Percentiles rank a stretch among this genome's conserved stretches.
phyloP scores from a whole-genome alignment of 2,797 vertebrate genomes.

The Acrossocheilus wenchowensis region DNA sequence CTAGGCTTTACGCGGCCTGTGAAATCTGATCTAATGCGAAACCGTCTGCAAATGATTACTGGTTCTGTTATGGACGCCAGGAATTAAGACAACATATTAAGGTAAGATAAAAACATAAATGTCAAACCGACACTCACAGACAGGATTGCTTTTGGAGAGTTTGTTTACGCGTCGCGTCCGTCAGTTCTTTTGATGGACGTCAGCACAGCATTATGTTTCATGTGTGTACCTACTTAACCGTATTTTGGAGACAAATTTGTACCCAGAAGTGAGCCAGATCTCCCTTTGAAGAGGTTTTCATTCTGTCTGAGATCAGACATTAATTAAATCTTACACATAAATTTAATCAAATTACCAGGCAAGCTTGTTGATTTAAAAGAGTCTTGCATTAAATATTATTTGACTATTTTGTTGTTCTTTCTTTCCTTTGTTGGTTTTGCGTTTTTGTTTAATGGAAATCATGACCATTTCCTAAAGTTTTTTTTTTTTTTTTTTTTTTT shows the following conservation, averaged over 20 bases:
- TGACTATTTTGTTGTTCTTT: not conserved
- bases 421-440: not conserved
- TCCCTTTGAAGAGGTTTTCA: not conserved
- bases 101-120: not conserved
- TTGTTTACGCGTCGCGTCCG: too few relatives aligned
- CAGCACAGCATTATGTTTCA: not conserved
- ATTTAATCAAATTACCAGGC: not conserved
- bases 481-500: not conserved
- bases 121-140: not conserved
- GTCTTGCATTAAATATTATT: not conserved
- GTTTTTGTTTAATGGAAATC: not conserved
- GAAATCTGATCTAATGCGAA: not conserved
- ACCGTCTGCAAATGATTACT: too few relatives aligned
- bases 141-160: not conserved
- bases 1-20: not conserved
- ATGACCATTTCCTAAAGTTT: not conserved
- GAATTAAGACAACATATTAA: not conserved
- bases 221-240: not conserved
- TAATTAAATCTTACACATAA: not conserved
- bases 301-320: not conserved
- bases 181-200: not conserved
- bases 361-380: not conserved
- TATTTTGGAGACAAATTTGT: not conserved
- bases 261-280: not conserved
- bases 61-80: too few relatives aligned